Conservation (phyloP, 2,797 vertebrate species). For the Fundulus diaphanus region DNA sequence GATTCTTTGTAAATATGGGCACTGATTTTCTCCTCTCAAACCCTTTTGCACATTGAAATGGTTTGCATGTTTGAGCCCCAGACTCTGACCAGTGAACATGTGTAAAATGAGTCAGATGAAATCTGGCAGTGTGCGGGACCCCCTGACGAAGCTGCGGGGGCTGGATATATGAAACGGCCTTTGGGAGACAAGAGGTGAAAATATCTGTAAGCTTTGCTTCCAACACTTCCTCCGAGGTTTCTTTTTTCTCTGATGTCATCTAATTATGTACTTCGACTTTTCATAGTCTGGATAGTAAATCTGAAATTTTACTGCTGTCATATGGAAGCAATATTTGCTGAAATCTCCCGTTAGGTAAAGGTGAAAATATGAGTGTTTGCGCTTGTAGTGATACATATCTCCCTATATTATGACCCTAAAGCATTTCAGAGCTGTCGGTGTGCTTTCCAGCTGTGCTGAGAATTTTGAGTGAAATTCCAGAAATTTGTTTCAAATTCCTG, state of each 20-base stretch:
- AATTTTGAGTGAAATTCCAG: slow-evolving; percentile 21
- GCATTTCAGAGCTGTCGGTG: slow-evolving; percentile 25
- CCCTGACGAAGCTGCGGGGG: slow-evolving; percentile 22
- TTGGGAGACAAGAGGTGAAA: slow-evolving; percentile 37
- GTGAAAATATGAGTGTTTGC: slow-evolving; percentile 25
- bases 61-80: slow-evolving; percentile 27
- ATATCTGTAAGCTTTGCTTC: slow-evolving; percentile 27
- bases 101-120: slow-evolving; percentile 46
- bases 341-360: slow-evolving; percentile 22
- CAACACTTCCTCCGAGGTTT: slow-evolving; percentile 25
- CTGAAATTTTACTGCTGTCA: slow-evolving; percentile 41
- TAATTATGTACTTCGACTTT: slow-evolving; percentile 24
- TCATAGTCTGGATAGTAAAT: slow-evolving; percentile 40
- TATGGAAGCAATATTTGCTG: slow-evolving; percentile 2
- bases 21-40: slow-evolving; percentile 37
- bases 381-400: slow-evolving; percentile 2
- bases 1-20: too few relatives aligned
- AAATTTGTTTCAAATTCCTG: slow-evolving; percentile 14
- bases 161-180: slow-evolving; percentile 1
- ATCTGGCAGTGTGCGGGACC: slow-evolving; percentile 17
- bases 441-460: slow-evolving; percentile 29
- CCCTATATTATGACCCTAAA: slow-evolving; percentile 10
- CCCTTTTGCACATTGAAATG: slow-evolving; percentile 24
- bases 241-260: slow-evolving; percentile 25
- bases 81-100: slow-evolving; percentile 19